Conservation (phyloP, 2,797 vertebrate genomes). For the Phoeniculus purpureus region DNA sequence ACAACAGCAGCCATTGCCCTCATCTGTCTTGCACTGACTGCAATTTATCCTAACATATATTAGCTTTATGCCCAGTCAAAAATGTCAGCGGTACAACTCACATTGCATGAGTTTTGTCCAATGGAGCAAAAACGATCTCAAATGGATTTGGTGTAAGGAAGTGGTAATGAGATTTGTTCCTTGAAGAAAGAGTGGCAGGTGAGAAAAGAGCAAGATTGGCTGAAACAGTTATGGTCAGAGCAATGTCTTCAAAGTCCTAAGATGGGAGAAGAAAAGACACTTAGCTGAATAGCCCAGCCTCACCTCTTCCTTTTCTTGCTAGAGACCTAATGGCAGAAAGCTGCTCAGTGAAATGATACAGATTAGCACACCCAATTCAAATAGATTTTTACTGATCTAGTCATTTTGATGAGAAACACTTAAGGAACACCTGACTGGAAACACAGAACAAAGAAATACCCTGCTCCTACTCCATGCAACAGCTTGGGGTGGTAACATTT, state of each 20-base stretch:
- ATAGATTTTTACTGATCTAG: background rate
- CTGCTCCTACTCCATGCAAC: background rate
- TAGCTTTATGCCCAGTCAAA: background rate
- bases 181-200: background rate
- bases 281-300: background rate
- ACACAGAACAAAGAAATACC: background rate
- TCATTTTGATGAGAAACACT: background rate
- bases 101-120: background rate
- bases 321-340: background rate
- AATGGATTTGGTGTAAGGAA: background rate
- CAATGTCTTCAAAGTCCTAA: background rate
- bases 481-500: accelerated
- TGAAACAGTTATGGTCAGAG: background rate
- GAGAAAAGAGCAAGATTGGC: background rate
- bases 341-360: background rate
- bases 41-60: background rate
- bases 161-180: background rate
- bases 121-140: background rate
- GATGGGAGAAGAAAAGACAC: background rate
- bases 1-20: background rate
- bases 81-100: background rate
- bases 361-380: background rate
- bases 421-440: background rate
- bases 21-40: background rate
- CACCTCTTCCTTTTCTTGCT: background rate